These are phyloP conservation scores for Thalassophryne amazonica DNA, from an alignment of 2,797 vertebrate species.

Conservation along the genomic window DNA sequence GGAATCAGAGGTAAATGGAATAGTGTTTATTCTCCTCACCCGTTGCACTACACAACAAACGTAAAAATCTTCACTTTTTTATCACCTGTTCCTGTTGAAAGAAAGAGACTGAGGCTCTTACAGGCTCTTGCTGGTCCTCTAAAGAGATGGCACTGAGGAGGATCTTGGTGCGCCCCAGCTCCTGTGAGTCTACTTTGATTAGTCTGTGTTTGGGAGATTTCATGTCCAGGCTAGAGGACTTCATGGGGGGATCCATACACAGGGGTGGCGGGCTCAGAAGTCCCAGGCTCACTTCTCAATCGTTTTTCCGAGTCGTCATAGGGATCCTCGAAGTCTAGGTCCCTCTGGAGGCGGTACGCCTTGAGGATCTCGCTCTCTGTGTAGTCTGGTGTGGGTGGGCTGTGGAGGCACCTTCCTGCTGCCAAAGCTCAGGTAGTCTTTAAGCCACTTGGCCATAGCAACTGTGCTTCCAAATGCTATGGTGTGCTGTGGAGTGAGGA, in stretches of 20 bases:
- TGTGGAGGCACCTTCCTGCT: slow-evolving; percentile 83
- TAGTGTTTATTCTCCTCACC: background rate
- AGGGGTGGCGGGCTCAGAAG: slow-evolving; percentile 55
- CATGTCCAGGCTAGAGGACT: slow-evolving; percentile 59
- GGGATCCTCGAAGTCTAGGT: slow-evolving; percentile 89
- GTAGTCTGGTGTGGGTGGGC: slow-evolving; percentile 88
- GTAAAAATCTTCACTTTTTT: background rate
- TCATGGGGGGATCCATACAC: slow-evolving; percentile 71
- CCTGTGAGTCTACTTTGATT: slow-evolving; percentile 86
- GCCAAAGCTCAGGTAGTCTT: slow-evolving; percentile 90
- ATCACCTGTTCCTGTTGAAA: slow-evolving; percentile 3
- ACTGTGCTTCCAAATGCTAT: slow-evolving; percentile 22
- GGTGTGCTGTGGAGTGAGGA: slow-evolving; percentile 11
- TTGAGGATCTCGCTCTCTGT: slow-evolving; percentile 88
- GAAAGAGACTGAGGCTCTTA: slow-evolving; percentile 45
- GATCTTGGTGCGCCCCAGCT: slow-evolving; percentile 79
- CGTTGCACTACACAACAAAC: background rate
- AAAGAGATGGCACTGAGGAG: slow-evolving; percentile 76
- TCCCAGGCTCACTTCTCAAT: slow-evolving; percentile 58
- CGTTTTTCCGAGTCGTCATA: slow-evolving; percentile 81
- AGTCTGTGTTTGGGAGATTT: slow-evolving; percentile 86
- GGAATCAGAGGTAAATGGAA: slow-evolving; percentile 11
- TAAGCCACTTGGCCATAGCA: slow-evolving; percentile 90
- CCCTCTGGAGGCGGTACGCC: slow-evolving; percentile 87
- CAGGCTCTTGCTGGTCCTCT: slow-evolving; percentile 75